Conservation (phyloP, 2,797 vertebrate genomes). For the Moxostoma hubbsi region DNA sequence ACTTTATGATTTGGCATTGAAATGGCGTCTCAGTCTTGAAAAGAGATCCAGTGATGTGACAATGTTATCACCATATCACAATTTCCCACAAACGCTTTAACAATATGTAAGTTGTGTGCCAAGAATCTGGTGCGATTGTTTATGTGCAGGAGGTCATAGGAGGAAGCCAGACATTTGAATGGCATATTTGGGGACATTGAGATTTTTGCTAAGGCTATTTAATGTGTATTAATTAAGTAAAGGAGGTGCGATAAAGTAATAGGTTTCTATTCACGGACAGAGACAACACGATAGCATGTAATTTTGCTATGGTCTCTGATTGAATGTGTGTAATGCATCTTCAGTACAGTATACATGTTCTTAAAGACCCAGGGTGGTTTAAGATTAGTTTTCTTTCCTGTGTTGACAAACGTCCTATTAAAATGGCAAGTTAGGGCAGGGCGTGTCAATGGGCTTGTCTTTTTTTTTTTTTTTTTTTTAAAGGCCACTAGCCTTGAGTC, state of each 20-base stretch:
- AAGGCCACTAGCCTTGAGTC: no score
- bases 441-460: no score
- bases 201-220: conserved; percentile 14
- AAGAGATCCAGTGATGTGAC: conserved; percentile 21
- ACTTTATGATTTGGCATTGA: conserved; percentile 2
- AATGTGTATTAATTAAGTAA: conserved; percentile 22
- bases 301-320: not conserved
- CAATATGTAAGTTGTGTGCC: conserved; percentile 24
- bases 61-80: conserved; percentile 24
- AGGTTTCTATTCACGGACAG: not conserved
- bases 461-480: no score
- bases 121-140: conserved; percentile 30
- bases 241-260: conserved; percentile 1
- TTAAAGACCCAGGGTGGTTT: not conserved
- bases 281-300: not conserved
- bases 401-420: no score
- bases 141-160: conserved; percentile 30
- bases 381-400: no score
- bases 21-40: not conserved
- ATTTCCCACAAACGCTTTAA: conserved; percentile 23
- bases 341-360: not conserved
- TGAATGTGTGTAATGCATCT: conserved; percentile 5
- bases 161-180: conserved; percentile 20
- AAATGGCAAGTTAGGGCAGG: no score
- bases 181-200: conserved; percentile 1